A percentile compares a stretch with the other conserved stretches of the same genome.
phyloP scores from a whole-genome alignment of 2,888 invertebrate species.

The Rotaria macrura region DNA sequence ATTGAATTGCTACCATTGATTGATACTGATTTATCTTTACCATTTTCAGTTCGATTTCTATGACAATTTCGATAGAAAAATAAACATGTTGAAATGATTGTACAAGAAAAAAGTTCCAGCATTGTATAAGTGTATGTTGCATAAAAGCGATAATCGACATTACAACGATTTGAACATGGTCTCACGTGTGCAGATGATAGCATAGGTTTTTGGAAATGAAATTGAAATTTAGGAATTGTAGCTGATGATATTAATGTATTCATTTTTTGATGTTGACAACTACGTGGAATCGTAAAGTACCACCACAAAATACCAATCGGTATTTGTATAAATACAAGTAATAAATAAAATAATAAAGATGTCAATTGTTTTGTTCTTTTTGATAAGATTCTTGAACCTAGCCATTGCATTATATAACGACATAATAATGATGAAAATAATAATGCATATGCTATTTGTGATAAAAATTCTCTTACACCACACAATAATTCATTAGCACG shows the following conservation, averaged over 20 bases:
- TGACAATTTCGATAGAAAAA: background rate
- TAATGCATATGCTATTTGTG: background rate
- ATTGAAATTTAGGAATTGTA: background rate
- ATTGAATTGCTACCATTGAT: background rate
- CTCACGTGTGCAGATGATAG: background rate
- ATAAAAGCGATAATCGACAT: conserved; percentile 17
- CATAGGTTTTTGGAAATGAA: background rate
- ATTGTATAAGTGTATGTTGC: conserved; percentile 17
- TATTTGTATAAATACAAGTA: background rate
- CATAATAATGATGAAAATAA: conserved; percentile 10
- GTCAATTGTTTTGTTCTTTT: conserved; percentile 17
- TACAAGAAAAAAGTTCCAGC: background rate
- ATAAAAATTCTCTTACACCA: conserved; percentile 19
- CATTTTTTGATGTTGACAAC: background rate
- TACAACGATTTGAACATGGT: conserved; percentile 15
- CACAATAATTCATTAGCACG: conserved; percentile 4
- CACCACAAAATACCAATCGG: conserved; percentile 11
- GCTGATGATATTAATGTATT: background rate
- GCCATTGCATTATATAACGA: conserved; percentile 20
- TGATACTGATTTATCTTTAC: background rate
- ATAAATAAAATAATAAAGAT: background rate
- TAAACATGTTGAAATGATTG: background rate
- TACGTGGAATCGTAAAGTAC: background rate
- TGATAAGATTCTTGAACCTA: conserved; percentile 1
- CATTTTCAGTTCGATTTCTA: background rate